Conservation (phyloP, 2,113 vertebrate genomes). For the Murina feae region DNA sequence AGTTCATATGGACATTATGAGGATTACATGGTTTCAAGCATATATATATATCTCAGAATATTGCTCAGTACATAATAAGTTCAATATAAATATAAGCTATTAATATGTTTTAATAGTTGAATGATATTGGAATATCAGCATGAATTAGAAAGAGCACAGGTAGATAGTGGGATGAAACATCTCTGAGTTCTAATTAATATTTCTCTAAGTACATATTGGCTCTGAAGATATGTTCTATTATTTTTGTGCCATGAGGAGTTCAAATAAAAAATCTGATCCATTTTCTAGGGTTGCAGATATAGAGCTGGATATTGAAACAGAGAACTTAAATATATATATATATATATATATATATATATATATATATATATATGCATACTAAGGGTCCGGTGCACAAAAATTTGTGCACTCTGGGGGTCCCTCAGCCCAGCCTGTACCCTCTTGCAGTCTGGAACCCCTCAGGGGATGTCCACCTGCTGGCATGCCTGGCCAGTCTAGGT, state of each 20-base stretch:
- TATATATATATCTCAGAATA: background rate
- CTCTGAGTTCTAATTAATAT: background rate
- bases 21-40: background rate
- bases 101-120: background rate
- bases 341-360: too few relatives aligned
- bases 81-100: background rate
- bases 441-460: too few relatives aligned
- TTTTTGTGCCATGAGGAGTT: background rate
- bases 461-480: too few relatives aligned
- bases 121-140: background rate
- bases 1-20: background rate
- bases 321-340: background rate
- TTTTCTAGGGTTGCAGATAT: background rate
- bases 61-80: background rate
- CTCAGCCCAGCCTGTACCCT: too few relatives aligned
- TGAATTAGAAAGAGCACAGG: background rate
- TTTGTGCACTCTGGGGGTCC: too few relatives aligned
- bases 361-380: too few relatives aligned
- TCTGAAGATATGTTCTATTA: background rate
- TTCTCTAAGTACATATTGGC: background rate
- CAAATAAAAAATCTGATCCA: background rate
- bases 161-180: background rate
- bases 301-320: background rate
- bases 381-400: too few relatives aligned
- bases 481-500: too few relatives aligned